Evolutionary conservation across 2,888 invertebrate species (phyloP).

Genomic region (Metallyticus violacea): DNA sequence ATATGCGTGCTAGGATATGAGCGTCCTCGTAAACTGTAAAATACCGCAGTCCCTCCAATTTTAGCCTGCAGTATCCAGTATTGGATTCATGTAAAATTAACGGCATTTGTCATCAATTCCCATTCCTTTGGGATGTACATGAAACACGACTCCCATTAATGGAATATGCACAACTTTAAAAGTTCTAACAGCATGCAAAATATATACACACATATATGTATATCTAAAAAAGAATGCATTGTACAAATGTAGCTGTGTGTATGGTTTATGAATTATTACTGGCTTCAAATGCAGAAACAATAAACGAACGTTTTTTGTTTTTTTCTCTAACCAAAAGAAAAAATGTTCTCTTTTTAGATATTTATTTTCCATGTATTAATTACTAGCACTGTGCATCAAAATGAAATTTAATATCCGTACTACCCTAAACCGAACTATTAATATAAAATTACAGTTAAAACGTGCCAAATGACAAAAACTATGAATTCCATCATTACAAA

Average conservation of each 20-base stretch:
- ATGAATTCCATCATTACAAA: no score
- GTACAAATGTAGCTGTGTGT: neutral
- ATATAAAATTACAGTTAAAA: neutral
- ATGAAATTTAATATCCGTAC: neutral
- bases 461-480: neutral
- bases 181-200: neutral
- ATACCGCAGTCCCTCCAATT: neutral
- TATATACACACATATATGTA: neutral
- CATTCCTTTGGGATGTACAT: neutral
- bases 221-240: neutral
- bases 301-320: neutral
- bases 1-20: neutral
- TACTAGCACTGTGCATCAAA: neutral
- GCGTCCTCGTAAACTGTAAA: no score
- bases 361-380: neutral
- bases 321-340: neutral
- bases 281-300: neutral
- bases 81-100: neutral
- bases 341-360: neutral
- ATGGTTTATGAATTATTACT: neutral
- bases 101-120: neutral
- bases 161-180: neutral
- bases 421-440: neutral
- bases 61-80: neutral
- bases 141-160: neutral